A percentile compares a stretch with the other conserved stretches of the same genome.
Evolutionary conservation across 2,113 vertebrate species (phyloP).

Genomic region (Macroglossus sobrinus): DNA sequence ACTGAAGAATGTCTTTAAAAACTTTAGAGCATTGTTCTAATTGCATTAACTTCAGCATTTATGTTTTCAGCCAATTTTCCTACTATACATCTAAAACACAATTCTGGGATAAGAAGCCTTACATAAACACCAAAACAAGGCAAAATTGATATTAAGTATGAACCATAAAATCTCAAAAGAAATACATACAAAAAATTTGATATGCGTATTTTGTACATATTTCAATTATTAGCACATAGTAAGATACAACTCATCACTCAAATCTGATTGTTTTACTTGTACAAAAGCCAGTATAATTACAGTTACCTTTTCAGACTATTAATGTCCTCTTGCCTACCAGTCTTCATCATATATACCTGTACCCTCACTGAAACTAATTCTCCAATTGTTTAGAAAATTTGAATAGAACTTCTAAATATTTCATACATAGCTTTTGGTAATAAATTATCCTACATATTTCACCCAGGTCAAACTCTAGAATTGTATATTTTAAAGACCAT

Average conservation of each 20-base stretch:
- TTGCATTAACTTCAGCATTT: neutral
- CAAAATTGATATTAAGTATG: neutral
- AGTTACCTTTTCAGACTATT: neutral
- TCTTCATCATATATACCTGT: neutral
- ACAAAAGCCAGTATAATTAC: neutral
- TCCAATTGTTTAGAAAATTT: conserved; percentile 53
- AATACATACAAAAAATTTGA: neutral
- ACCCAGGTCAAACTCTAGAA: neutral
- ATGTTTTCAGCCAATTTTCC: neutral
- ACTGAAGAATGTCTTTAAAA: neutral
- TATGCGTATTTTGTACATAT: conserved; percentile 33
- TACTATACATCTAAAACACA: neutral
- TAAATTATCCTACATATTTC: conserved; percentile 54
- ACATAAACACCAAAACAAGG: neutral
- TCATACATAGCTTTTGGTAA: conserved; percentile 47
- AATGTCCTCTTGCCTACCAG: neutral
- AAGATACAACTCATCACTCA: neutral
- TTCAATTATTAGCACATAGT: neutral
- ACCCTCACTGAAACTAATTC: neutral
- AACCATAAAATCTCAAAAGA: neutral
- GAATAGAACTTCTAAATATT: conserved; percentile 18
- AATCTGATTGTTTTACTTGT: fast-evolving
- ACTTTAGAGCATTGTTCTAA: neutral
- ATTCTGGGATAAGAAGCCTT: neutral
- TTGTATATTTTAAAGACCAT: conserved; percentile 35